Base-by-base conservation (phyloP, 1,140 invertebrate genomes). In the Bombus sibiricus region DNA sequence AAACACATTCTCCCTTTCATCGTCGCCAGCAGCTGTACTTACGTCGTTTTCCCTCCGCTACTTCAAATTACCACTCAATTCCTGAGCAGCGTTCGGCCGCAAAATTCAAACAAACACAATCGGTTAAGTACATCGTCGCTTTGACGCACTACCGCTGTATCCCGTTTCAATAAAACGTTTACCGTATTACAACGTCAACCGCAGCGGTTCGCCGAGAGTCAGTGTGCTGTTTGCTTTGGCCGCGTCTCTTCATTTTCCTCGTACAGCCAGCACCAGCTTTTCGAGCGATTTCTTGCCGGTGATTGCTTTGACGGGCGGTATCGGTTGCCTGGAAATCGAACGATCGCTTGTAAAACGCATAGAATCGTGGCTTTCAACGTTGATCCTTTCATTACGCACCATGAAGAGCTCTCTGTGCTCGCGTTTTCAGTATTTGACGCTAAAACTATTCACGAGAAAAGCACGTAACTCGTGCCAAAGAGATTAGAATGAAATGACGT, bases 151-250 rank as follows among this genome's bases (percentile, higher is more conserved):
- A 73, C 43, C 39, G 74, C 66, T 47, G 57, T 87, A 82, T 62
- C 59, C 79, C 62, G n/a, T 59, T 66, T 39, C 83, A 88, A 88
- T 88, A 86, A 90, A 91, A 90, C 89, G 84, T 90, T 91, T 91
- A 90, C 79, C 81, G 76, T 87, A 89, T 88, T 87, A 86, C 76
- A 88, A 90, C 78, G 86, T 90, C 82, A 84, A 88, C 78, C 77
- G 86, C 83, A 66, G 69, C 28, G 34, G 9, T 64, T 76, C 69
- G 69, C 77, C 71, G 69, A 41, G 72, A 87, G 81, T 34, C 72
- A 74, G 79, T 64, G 72, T 72, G 89, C 69, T 91, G 89, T 91
- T 91, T 91, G 89, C 89, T 91, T 91, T 91, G 89, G 89, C 89
- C 80, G 77, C 83, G 81, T 81, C 83, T 86, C 88, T 32, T 34